Evolutionary conservation across 2,113 vertebrate genomes (phyloP), one percentile per base, ranked within the genome.

Genomic region (Paedocypris sp.): DNA sequence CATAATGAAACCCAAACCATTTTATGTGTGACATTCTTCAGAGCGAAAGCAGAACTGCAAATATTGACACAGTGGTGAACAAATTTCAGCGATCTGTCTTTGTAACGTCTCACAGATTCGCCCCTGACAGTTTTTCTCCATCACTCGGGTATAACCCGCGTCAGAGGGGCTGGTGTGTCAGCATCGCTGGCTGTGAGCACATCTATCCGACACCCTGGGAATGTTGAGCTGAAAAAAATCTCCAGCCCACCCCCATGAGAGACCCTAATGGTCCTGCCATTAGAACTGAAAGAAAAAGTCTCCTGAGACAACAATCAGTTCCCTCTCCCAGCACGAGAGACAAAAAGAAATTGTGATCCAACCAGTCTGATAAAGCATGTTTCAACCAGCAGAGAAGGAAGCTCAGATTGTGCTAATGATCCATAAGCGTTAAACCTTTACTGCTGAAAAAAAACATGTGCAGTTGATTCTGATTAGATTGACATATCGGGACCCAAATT

Each of bases 191-290:
- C 72, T 42, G 67, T 67, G 78, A 75, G 62, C 68, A 67, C 60
- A 33, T 75, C 61, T 76, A 86, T 78, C 76, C 19, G 77, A 86
- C 79, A 86, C 83, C 79, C 77, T 85, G 84, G 79, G 82, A 86
- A 84, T 80, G 64, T 10, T 8, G 18, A 45, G 15, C 15, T 25
- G 39, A 28, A n/a, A 52, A 66, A 45, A 57, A 69, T 47, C 39
- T 54, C n/a, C 63, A 66, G n/a, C 12, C 60, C 59, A 63, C 63
- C 71, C 71, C 74, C 60, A 26, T 59, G 60, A 49, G 60, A 51
- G 15, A 49, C 57, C 72, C 73, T 64, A 79, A 67, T 74, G 77
- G 62, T 75, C 61, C 46, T 50, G 35, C 4, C 28, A 19, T 35
- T 31, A 38, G n/a, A 26, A 57, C 2, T 36, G 32, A 49, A 46